Conservation (phyloP, 2,888 invertebrate genomes). For the Lysandra coridon region DNA sequence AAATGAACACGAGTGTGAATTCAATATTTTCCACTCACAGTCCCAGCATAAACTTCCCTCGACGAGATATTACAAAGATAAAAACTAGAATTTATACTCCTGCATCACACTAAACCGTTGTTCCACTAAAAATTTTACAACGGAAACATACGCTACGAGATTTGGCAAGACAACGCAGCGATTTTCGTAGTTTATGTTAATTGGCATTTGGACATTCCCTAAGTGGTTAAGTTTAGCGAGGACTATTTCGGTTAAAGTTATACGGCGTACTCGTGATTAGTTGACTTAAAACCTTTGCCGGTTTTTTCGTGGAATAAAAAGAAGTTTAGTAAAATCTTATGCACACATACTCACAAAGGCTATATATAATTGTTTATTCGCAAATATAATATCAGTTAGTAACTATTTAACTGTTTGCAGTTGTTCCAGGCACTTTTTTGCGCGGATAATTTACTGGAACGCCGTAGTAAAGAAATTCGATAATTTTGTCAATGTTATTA, state of each 20-base stretch:
- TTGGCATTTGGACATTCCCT: not conserved
- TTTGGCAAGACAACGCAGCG: conserved; percentile 31
- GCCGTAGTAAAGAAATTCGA: too few relatives aligned
- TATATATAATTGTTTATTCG: too few relatives aligned
- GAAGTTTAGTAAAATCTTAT: too few relatives aligned
- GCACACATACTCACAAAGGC: too few relatives aligned
- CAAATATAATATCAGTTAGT: too few relatives aligned
- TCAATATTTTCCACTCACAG: conserved; percentile 46
- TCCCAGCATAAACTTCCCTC: conserved; percentile 45
- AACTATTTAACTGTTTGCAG: too few relatives aligned
- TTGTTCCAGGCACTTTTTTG: too few relatives aligned
- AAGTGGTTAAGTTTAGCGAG: not conserved
- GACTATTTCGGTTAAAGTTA: not conserved
- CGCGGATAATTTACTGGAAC: too few relatives aligned
- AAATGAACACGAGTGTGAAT: conserved; percentile 44
- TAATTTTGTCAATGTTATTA: too few relatives aligned
- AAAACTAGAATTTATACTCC: conserved; percentile 59
- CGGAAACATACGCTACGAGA: conserved; percentile 38
- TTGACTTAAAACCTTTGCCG: too few relatives aligned
- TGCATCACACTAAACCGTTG: conserved; percentile 53
- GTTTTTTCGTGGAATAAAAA: too few relatives aligned
- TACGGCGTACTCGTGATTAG: too few relatives aligned
- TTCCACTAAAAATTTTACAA: conserved; percentile 53
- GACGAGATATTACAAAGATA: conserved; percentile 52
- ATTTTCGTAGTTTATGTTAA: not conserved